Conservation (phyloP, 2,113 vertebrate species). For the Chaetops frenatus region DNA sequence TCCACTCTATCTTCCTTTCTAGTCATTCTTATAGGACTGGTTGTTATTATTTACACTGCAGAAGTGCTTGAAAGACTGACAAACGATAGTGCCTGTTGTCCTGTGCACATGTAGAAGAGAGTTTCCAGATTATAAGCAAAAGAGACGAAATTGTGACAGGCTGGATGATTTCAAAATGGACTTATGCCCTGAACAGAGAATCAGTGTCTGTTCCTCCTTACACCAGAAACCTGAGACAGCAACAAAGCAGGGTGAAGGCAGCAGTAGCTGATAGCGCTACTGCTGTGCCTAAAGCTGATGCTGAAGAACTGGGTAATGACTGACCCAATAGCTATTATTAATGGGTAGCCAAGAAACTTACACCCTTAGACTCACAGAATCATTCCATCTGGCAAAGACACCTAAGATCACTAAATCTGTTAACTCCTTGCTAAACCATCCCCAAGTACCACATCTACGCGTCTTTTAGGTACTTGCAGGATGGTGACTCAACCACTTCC, state of each 20-base stretch:
- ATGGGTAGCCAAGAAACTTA: background rate
- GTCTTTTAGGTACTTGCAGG: background rate
- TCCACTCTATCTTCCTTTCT: background rate
- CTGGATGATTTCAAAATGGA: background rate
- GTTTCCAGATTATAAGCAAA: background rate
- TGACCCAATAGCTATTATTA: accelerated
- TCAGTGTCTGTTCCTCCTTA: background rate
- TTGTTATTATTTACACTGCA: background rate
- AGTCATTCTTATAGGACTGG: background rate
- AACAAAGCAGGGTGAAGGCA: accelerated
- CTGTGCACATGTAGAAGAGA: background rate
- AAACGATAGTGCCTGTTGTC: background rate
- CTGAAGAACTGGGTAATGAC: background rate
- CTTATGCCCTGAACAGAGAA: background rate
- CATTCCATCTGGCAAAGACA: background rate
- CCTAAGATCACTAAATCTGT: background rate
- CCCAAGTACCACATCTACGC: background rate
- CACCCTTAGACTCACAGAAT: background rate
- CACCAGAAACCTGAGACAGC: background rate
- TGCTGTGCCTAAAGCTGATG: background rate
- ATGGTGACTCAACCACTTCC: background rate
- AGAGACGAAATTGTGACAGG: background rate
- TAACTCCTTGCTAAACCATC: background rate
- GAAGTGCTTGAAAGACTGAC: background rate
- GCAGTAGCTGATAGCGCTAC: too few species aligned